A percentile compares a stretch with the other conserved stretches of the same genome.
Conservation (phyloP, 2,888 invertebrate species). For the Pinctada fucata region DNA sequence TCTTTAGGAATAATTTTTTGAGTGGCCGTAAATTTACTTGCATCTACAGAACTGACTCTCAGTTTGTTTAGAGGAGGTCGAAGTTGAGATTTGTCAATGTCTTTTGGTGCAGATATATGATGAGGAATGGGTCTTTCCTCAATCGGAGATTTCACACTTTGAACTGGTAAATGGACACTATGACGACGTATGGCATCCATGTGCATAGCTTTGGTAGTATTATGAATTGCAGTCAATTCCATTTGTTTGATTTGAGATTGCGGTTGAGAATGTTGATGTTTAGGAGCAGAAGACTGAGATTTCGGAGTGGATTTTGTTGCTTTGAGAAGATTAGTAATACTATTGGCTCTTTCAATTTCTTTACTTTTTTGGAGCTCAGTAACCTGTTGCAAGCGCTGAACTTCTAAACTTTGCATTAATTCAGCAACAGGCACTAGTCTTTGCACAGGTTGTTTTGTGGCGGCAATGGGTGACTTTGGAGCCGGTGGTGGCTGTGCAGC, state of each 20-base stretch:
- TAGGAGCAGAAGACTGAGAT: neutral
- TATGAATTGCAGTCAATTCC: neutral
- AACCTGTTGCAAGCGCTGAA: neutral
- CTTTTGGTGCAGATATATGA: slow-evolving; percentile 17
- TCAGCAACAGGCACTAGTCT: slow-evolving; percentile 17
- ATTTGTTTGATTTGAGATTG: neutral
- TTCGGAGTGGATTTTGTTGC: slow-evolving; percentile 30
- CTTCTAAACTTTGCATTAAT: neutral
- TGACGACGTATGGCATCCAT: slow-evolving; percentile 12
- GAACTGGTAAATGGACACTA: slow-evolving; percentile 9
- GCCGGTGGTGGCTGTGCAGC: neutral
- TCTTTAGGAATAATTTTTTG: slow-evolving; percentile 18
- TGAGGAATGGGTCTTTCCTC: slow-evolving; percentile 15
- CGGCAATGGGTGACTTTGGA: neutral
- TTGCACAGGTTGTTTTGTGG: neutral
- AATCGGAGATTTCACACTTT: neutral
- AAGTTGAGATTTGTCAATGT: neutral
- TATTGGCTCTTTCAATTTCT: neutral
- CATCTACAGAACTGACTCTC: slow-evolving; percentile 3
- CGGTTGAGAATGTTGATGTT: neutral
- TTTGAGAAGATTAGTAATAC: slow-evolving; percentile 28
- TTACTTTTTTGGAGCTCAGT: neutral
- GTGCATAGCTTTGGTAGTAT: neutral
- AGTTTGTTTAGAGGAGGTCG: slow-evolving; percentile 10
- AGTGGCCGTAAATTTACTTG: neutral